Evolutionary conservation across 2,797 vertebrate genomes (phyloP), one percentile per base, ranked within the genome.

Genomic region (Notolabrus celidotus): DNA sequence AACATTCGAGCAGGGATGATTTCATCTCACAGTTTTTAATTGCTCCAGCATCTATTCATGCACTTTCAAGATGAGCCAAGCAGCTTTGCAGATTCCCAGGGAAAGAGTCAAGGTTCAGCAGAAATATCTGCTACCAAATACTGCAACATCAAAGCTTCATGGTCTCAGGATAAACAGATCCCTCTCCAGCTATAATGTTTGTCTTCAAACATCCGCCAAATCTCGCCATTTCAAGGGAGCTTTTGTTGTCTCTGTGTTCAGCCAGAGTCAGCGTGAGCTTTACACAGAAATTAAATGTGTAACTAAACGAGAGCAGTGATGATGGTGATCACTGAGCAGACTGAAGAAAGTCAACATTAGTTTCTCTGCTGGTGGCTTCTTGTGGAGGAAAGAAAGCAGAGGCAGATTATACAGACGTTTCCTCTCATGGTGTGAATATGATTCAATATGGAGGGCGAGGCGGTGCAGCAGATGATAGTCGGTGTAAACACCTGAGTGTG

Each of bases 1-100:
- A 82, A 81, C 86, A 88, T 94, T 93, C 88, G 88, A 94, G 94
- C 90, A 60, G 89, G 84, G 91, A 93, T 88, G 71, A 93, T 91
- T 94, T 90, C 91, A 95, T 95, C 92, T 93, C 86, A 86, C 90
- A 77, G 86, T 87, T 93, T 91, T 94, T 95, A 95, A 96, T 96
- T 95, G 91, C 92, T 81, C 76, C 43, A 64, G 80, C 89, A 90
- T 90, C 89, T 88, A 61, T 79, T 83, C 75, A 71, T 80, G 74
- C 66, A 47, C 84, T 90, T 88, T 91, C 76, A 91, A 86, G 77
- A 82, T 63, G 73, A 42, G 76, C 83, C 77, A 89, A 84, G 79
- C 67, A 38, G 80, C 81, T 77, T 75, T 84, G 64, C 52, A 66
- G 82, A 79, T 74, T 84, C 80, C 73, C 55, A 52, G 62, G 50